A percentile compares a stretch with the other conserved stretches of the same genome.
These are phyloP conservation scores for Cirrhinus mrigala DNA, from an alignment of 2,797 vertebrate genomes.

Conservation along the genomic window DNA sequence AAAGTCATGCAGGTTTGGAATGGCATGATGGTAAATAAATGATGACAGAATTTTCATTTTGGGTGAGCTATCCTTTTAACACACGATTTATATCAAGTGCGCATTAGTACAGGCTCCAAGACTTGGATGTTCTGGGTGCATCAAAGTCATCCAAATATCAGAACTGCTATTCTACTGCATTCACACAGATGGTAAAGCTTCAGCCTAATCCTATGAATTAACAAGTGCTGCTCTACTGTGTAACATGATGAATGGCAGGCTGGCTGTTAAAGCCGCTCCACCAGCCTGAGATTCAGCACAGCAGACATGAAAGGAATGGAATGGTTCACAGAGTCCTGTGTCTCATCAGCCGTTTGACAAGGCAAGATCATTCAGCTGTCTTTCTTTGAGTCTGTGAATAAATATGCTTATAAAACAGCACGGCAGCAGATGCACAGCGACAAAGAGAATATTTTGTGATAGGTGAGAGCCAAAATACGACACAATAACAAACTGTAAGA, in stretches of 20 bases:
- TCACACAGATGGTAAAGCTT: constrained; percentile 14
- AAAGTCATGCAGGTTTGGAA: neutral
- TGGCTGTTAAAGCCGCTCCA: constrained; percentile 27
- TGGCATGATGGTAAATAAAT: neutral
- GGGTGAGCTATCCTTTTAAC: neutral
- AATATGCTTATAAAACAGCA: constrained; percentile 16
- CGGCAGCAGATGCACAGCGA: neutral
- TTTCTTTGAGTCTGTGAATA: constrained; percentile 25
- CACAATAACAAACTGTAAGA: neutral
- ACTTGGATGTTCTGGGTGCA: neutral
- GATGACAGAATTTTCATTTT: neutral
- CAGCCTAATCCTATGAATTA: constrained; percentile 19
- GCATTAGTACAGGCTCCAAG: neutral
- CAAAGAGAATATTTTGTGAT: constrained; percentile 1
- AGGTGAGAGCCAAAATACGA: neutral
- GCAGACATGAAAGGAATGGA: constrained; percentile 52
- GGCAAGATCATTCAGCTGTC: constrained; percentile 24
- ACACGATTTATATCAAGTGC: neutral
- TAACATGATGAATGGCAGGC: constrained; percentile 24
- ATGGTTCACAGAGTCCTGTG: constrained; percentile 49
- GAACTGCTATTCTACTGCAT: neutral
- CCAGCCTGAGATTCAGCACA: constrained; percentile 34
- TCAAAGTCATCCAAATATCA: neutral
- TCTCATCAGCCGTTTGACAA: constrained; percentile 39
- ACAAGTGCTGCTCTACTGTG: constrained; percentile 7